Conservation (phyloP, 2,113 vertebrate genomes). For the Hypocryptadius cinnamomeus region DNA sequence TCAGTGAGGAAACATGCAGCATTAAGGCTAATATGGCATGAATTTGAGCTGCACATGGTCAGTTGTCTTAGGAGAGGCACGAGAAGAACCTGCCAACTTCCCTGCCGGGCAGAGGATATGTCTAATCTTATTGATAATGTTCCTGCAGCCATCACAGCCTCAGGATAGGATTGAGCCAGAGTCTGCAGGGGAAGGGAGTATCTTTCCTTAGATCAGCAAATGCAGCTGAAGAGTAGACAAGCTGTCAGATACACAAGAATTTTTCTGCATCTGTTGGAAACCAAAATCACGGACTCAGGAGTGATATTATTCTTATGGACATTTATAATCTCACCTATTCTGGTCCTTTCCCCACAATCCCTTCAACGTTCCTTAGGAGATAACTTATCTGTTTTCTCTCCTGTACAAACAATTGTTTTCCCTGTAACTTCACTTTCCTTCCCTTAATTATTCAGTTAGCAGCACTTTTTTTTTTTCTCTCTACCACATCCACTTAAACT, state of each 20-base stretch:
- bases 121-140: background rate
- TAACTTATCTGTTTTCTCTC: background rate
- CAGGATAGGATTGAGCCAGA: background rate
- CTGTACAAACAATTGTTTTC: background rate
- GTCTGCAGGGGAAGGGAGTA: background rate
- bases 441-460: background rate
- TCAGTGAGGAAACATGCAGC: accelerated
- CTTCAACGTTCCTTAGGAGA: background rate
- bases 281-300: background rate
- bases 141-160: background rate
- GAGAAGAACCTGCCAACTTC: accelerated
- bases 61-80: accelerated
- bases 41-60: background rate
- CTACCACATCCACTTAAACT: background rate
- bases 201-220: background rate
- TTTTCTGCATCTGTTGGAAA: background rate
- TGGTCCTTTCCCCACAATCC: background rate
- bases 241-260: background rate
- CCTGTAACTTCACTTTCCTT: background rate
- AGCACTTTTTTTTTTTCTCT: background rate
- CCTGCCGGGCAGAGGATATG: background rate
- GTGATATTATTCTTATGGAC: background rate
- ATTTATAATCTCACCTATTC: background rate
- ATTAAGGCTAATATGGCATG: accelerated
- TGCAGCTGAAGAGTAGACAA: background rate